phyloP scores from a whole-genome alignment of 35 echinoderm and acorn worm species.

The Lytechinus pictus region DNA sequence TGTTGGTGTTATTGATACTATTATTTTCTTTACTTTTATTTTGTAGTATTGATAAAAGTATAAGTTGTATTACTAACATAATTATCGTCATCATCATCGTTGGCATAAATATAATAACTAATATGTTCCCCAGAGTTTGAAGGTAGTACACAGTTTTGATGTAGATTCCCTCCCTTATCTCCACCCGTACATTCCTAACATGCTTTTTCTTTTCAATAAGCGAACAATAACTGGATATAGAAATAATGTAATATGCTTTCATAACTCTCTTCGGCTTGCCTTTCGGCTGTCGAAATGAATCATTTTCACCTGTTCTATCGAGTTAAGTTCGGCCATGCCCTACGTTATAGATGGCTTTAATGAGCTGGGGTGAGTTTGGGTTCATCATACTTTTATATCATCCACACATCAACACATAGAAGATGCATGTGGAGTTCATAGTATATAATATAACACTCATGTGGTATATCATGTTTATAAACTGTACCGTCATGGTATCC shows the following conservation, averaged over 20 bases:
- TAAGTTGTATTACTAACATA: too few species aligned
- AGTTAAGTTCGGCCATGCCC: neutral
- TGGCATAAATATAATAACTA: too few species aligned
- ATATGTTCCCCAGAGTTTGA: too few species aligned
- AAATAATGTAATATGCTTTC: slow-evolving; percentile 5
- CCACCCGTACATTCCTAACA: neutral
- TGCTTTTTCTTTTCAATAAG: neutral
- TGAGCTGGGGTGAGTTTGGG: neutral
- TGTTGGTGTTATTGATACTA: too few species aligned
- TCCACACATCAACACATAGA: neutral
- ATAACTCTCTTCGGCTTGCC: neutral
- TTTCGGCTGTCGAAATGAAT: slow-evolving; percentile 18
- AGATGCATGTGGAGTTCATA: neutral
- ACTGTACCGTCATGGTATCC: neutral
- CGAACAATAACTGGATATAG: neutral
- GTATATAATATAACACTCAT: neutral
- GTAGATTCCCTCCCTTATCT: neutral
- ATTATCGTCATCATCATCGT: too few species aligned
- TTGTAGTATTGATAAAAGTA: too few species aligned
- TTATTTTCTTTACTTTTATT: too few species aligned
- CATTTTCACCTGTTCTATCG: slow-evolving; percentile 5
- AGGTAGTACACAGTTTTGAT: too few species aligned
- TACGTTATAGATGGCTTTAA: neutral
- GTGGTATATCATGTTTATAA: neutral
- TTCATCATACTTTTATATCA: neutral